These are phyloP conservation scores for Muricea muricata DNA, from an alignment of 92 coral and sea anemone genomes.

Conservation along the genomic window DNA sequence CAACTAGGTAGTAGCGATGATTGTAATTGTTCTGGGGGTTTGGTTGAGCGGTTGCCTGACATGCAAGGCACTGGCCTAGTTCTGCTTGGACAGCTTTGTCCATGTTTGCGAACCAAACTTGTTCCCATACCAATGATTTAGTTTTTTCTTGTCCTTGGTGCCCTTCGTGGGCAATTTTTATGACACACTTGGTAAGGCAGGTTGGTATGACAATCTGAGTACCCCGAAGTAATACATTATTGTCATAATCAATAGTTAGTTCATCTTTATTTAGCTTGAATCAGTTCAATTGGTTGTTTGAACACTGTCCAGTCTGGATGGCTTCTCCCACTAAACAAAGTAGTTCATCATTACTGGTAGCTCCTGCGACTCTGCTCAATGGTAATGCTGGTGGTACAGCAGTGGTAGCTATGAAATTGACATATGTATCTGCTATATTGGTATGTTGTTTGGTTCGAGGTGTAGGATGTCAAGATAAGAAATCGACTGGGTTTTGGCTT, in stretches of 20 bases:
- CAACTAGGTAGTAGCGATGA: neutral
- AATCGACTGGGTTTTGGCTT: too few species aligned
- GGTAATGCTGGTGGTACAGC: neutral
- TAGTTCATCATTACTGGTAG: too few species aligned
- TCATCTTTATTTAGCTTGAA: neutral
- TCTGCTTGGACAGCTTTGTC: neutral
- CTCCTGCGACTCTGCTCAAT: neutral
- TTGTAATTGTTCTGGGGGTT: too few species aligned
- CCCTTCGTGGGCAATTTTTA: neutral
- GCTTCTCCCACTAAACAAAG: constrained; percentile 9
- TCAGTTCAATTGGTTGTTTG: too few species aligned
- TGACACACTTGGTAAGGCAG: neutral
- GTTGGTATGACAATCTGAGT: neutral
- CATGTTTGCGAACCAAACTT: too few species aligned
- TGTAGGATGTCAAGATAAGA: neutral
- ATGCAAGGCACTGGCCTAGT: neutral
- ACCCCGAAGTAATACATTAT: neutral
- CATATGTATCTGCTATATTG: neutral
- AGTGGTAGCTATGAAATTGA: neutral
- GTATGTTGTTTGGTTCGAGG: neutral
- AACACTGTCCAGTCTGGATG: constrained; percentile 15
- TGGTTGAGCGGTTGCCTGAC: too few species aligned
- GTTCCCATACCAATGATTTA: too few species aligned
- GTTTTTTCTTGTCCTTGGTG: too few species aligned
- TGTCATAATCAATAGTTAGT: neutral